Base-by-base conservation (phyloP, 2,113 vertebrate species). In the Jaculus jaculus region DNA sequence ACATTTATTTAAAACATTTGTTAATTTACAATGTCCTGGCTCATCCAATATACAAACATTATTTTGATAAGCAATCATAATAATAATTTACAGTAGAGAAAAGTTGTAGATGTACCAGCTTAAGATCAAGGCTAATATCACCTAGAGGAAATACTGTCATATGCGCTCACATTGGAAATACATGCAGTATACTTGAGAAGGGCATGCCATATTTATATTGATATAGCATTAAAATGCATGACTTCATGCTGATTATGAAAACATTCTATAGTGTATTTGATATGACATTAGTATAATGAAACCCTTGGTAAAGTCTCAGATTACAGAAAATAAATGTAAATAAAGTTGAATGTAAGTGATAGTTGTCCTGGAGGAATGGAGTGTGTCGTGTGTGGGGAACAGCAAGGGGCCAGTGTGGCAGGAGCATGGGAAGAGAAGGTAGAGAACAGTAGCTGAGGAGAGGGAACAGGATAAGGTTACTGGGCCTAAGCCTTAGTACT, bases 21-120 rank as follows among this genome's bases (percentile, higher is more conserved):
- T 37, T 47, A 72, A 7, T 37, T 12, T 84, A 17, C 37, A 34
- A 37, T 34, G 54, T 71, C 39, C 32, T 84, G 47, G 16, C 32
- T 72, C 32, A 58, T 85, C 66, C n/a, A 58, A 15, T 3, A 72
- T 58, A 21, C 51, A 71, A 37, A 71, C 65, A 54, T 69, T 71
- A 34, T 93, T 95, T 86, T 79, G 66, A 74, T 61, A 89, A 51
- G 54, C 28, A 84, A 80, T n/a, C n/a, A n/a, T 89, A 90, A 60
- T n/a, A 68, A 13, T 79, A 93, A 71, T 77, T 85, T 80, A 61
- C 28, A 83, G 11, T 75, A 37, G 47, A 72, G 77, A 84, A 89
- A 84, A 73, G 13, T 77, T 34, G 4, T 58, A 65, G 16, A 26
- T 96, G 5, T 2, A 54, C 28, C 32, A 80, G 1, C 10, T 89